Percentiles rank a stretch among this genome's conserved stretches.
These are phyloP conservation scores for Melinaea menophilus DNA, from an alignment of 2,888 invertebrate genomes.

Conservation along the genomic window DNA sequence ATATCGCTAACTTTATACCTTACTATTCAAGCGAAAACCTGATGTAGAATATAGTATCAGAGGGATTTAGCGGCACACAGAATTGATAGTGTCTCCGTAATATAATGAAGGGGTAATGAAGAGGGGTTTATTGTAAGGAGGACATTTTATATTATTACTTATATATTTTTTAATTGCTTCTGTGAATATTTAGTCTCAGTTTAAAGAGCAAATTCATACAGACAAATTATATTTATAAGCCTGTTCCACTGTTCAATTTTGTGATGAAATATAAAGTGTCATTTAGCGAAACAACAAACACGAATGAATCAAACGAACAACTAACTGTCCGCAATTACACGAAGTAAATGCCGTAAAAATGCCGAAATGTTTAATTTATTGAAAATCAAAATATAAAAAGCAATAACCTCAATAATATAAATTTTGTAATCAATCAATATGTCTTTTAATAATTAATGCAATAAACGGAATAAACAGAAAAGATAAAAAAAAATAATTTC, in stretches of 20 bases:
- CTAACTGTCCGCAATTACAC: slow-evolving; percentile 17
- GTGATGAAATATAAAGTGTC: no score
- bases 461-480: slow-evolving; percentile 14
- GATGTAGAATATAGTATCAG: slow-evolving; percentile 12
- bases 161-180: no score
- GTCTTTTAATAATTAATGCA: slow-evolving; percentile 13
- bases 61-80: slow-evolving; percentile 25
- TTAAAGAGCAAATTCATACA: no score
- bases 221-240: no score
- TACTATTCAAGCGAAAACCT: slow-evolving; percentile 6
- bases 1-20: slow-evolving; percentile 5
- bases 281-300: background rate
- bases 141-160: no score
- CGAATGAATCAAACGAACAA: slow-evolving; percentile 5
- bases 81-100: slow-evolving; percentile 35
- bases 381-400: no score
- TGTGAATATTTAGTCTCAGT: no score
- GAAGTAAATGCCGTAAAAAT: slow-evolving; percentile 8
- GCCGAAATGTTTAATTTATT: background rate
- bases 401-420: background rate
- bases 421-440: slow-evolving; percentile 11
- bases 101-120: slow-evolving; percentile 56
- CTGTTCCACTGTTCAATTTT: no score
- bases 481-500: slow-evolving; percentile 15
- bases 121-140: slow-evolving; percentile 34